phyloP scores from a whole-genome alignment of 2,113 vertebrate species.

The Sorex fumeus region DNA sequence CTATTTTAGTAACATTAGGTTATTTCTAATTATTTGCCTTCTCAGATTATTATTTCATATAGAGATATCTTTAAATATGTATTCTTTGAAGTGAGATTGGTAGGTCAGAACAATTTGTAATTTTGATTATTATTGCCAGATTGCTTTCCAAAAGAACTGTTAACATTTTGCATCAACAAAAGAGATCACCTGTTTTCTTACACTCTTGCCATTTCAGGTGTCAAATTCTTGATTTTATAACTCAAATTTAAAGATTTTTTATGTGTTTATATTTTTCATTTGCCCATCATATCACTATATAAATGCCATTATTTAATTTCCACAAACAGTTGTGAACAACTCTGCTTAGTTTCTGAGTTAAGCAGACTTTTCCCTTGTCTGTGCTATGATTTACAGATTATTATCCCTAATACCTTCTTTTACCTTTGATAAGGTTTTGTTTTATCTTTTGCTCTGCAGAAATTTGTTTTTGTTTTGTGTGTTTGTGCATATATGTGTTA shows the following conservation, averaged over 20 bases:
- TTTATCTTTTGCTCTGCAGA: background rate
- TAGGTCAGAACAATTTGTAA: constrained; percentile 40
- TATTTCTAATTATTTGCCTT: constrained; percentile 52
- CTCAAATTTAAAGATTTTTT: background rate
- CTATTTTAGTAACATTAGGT: background rate
- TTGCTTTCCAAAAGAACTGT: background rate
- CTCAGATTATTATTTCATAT: constrained; percentile 63
- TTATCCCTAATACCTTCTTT: constrained; percentile 18
- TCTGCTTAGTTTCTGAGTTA: constrained; percentile 52
- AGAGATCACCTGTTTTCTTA: constrained; percentile 39
- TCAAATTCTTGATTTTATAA: constrained; percentile 46
- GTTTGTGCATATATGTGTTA: background rate
- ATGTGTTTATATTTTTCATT: constrained; percentile 51
- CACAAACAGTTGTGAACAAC: background rate
- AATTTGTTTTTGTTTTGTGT: background rate
- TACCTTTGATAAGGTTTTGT: background rate
- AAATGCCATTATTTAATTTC: constrained; percentile 2
- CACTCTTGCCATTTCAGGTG: background rate
- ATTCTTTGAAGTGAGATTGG: constrained; percentile 42
- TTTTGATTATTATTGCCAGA: constrained; percentile 46
- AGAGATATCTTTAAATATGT: constrained; percentile 33
- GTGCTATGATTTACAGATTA: background rate
- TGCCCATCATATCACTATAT: background rate
- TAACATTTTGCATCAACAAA: constrained; percentile 25
- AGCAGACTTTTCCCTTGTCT: constrained; percentile 1